Percentiles rank a stretch among this genome's conserved stretches.
These are phyloP conservation scores for Drosophila arawakana DNA, from an alignment of 1,140 invertebrate genomes.

Conservation along the genomic window DNA sequence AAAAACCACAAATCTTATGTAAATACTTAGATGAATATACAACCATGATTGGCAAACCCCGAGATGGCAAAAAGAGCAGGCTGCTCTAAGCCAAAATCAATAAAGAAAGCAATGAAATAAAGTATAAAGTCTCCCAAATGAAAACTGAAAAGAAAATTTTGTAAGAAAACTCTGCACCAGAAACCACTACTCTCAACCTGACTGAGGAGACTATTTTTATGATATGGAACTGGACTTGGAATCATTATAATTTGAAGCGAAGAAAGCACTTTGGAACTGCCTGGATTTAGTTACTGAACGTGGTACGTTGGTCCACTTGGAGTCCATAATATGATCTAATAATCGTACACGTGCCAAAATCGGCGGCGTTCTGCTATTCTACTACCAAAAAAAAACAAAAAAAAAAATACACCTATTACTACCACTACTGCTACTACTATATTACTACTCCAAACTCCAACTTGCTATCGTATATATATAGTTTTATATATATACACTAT, in stretches of 20 bases:
- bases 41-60: constrained; percentile 84
- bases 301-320: constrained; percentile 51
- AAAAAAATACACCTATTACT: constrained; percentile 31
- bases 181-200: neutral
- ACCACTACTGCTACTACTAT: constrained; percentile 44
- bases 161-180: constrained; percentile 24
- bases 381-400: constrained; percentile 20
- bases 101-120: constrained; percentile 19
- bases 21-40: constrained; percentile 84
- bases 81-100: constrained; percentile 71
- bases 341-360: constrained; percentile 42
- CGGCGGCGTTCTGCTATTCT: constrained; percentile 42
- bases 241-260: constrained; percentile 9
- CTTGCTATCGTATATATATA: constrained; percentile 49
- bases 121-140: too few species aligned
- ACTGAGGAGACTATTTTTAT: neutral
- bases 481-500: neutral
- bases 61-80: constrained; percentile 84
- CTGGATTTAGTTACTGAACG: constrained; percentile 22
- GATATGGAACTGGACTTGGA: constrained; percentile 16
- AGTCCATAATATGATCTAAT: constrained; percentile 22
- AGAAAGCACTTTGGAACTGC: constrained; percentile 21
- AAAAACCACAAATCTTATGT: constrained; percentile 73
- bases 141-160: too few species aligned
- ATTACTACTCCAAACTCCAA: constrained; percentile 59